phyloP scores from a whole-genome alignment of 2,113 vertebrate species.

The Turnix velox region DNA sequence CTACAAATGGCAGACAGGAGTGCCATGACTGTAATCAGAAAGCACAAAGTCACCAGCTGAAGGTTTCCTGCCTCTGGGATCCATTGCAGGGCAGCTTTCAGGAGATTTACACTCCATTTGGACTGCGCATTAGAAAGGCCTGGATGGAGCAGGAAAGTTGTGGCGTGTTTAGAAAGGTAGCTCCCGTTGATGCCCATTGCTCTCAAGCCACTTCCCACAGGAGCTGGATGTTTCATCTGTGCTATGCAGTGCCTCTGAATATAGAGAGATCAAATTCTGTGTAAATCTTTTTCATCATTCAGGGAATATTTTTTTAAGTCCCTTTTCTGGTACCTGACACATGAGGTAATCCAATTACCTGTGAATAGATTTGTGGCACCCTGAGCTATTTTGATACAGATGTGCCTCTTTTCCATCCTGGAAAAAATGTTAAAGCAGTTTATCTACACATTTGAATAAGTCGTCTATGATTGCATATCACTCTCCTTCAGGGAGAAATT shows the following conservation, averaged over 20 bases:
- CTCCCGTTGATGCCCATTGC: background rate
- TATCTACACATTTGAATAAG: constrained; percentile 32
- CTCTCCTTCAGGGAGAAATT: constrained; percentile 34
- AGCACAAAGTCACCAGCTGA: background rate
- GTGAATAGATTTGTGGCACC: background rate
- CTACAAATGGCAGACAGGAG: background rate
- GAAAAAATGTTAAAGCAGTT: constrained; percentile 48
- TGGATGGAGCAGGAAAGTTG: accelerated
- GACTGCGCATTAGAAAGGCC: too few species aligned
- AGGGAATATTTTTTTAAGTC: background rate
- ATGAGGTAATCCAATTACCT: constrained; percentile 19
- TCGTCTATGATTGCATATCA: constrained; percentile 19
- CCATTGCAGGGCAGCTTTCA: background rate
- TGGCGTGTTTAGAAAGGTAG: background rate
- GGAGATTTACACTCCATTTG: background rate
- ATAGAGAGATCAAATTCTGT: background rate
- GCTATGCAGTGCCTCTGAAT: background rate
- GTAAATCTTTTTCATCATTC: background rate
- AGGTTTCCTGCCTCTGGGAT: background rate
- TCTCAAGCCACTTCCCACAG: accelerated
- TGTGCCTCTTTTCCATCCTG: constrained; percentile 30
- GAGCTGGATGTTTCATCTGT: background rate
- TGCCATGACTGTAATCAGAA: background rate
- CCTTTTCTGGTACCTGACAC: background rate
- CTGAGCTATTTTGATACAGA: constrained; percentile 2